phyloP scores from a whole-genome alignment of 2,113 vertebrate genomes.

The Lethenteron camtschaticum region DNA sequence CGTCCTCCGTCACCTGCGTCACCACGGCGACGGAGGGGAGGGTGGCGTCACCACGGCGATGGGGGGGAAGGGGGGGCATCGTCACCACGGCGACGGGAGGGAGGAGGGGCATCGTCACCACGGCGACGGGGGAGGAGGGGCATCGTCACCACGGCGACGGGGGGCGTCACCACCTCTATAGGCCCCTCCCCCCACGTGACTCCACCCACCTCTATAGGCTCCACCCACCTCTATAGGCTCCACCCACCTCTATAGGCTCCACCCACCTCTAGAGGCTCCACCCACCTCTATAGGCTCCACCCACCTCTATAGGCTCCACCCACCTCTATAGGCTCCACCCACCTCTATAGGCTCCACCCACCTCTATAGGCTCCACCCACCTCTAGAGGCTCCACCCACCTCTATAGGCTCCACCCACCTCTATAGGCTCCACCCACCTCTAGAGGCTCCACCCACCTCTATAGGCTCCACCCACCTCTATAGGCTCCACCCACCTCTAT shows the following conservation, averaged over 20 bases:
- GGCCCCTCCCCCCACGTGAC: conserved; percentile 36
- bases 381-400: conserved; percentile 23
- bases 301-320: conserved; percentile 81
- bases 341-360: too few relatives aligned
- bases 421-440: conserved; percentile 49
- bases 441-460: too few relatives aligned
- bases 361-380: too few relatives aligned
- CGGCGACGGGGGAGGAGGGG: background rate
- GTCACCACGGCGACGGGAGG: too few relatives aligned
- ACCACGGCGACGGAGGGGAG: too few relatives aligned
- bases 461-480: too few relatives aligned
- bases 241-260: too few relatives aligned
- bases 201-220: conserved; percentile 65
- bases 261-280: background rate
- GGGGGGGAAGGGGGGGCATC: too few relatives aligned
- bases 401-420: conserved; percentile 49
- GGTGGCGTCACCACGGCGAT: too few relatives aligned
- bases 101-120: too few relatives aligned
- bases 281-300: conserved; percentile 88
- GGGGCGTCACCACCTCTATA: conserved; percentile 41
- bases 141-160: background rate
- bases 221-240: conserved; percentile 16
- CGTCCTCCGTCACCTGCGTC: conserved; percentile 73
- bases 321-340: too few relatives aligned
- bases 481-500: conserved; percentile 47